Evolutionary conservation across 2,113 vertebrate species (phyloP), one percentile per base, ranked within the genome.

Genomic region (Tragulus kanchil): DNA sequence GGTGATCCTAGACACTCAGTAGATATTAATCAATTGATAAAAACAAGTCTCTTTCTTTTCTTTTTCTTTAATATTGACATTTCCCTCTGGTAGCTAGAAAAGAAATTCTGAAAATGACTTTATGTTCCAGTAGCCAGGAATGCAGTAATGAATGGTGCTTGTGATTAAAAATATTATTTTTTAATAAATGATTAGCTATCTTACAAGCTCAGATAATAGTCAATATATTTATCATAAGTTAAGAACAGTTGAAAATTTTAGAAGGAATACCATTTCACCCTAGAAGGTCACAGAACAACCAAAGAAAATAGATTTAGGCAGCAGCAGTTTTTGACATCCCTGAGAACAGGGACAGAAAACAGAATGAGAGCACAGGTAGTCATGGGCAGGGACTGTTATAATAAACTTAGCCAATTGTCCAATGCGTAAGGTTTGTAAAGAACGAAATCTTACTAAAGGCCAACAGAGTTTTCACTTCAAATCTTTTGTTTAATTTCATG

Each of bases 401-500:
- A 89, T 93, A 93, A 94, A 36, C 85, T 84, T 84, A 93, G 54
- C 95, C 89, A 95, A 64, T 86, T 95, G 45, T 82, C 73, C 45
- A 78, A 81, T 71, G 71, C 96, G 71, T 79, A 94, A 13, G 25
- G 77, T 54, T 61, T 94, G 91, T 92, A 91, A 94, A 92, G 83
- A 96, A 31, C 54, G 8, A 79, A 97, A 85, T 95, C 28, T 89
- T 95, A 97, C 85, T 95, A 96, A 97, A 96, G 31, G 64, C 15
- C 88, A 96, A 83, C 0, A 0, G 69, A 97, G 64, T 42, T 97
- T 97, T 98, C 61, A 12, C 96, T 97, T 94, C 85, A 89, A 96
- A 96, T 95, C 81, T 79, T 94, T 98, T 97, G 79, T 98, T 98
- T 98, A 98, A 98, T 98, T 99, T 98, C 92, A 90, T 83, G 71